A percentile compares a stretch with the other conserved stretches of the same genome.
Conservation (phyloP, 2,888 invertebrate species). For the Cheilosia vulpina region DNA sequence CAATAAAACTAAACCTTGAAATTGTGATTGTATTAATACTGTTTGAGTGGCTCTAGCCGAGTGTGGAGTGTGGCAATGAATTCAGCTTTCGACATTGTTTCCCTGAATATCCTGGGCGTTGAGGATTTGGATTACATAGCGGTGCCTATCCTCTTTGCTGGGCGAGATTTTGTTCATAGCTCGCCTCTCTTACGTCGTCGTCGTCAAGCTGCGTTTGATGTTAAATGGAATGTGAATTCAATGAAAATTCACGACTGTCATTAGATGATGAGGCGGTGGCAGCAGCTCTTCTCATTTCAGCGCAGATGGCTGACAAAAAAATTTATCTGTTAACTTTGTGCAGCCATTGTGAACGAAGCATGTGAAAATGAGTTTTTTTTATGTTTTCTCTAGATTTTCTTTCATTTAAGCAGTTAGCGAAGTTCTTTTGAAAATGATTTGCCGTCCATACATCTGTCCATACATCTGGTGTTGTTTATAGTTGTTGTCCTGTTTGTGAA, state of each 20-base stretch:
- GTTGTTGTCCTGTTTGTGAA: not conserved
- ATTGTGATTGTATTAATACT: slow-evolving; percentile 52
- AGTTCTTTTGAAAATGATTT: not conserved
- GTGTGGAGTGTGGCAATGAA: slow-evolving; percentile 15
- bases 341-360: slow-evolving; percentile 22
- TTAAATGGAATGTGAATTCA: slow-evolving; percentile 68
- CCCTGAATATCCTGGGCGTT: slow-evolving; percentile 23
- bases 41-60: slow-evolving; percentile 25
- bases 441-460: not conserved
- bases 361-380: not conserved
- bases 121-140: slow-evolving; percentile 19
- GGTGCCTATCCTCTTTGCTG: not conserved
- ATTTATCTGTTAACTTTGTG: slow-evolving; percentile 24
- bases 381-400: not conserved
- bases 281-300: not conserved
- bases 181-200: not conserved
- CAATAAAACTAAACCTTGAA: slow-evolving; percentile 60
- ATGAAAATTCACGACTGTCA: slow-evolving; percentile 54
- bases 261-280: slow-evolving; percentile 11
- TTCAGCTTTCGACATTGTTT: slow-evolving; percentile 5
- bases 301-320: slow-evolving; percentile 7
- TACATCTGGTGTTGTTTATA: not conserved
- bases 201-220: slow-evolving; percentile 12
- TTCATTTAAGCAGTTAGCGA: not conserved
- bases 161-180: slow-evolving; percentile 2